Base-by-base conservation (phyloP, 2,797 vertebrate genomes). In the Tragopan temminckii region DNA sequence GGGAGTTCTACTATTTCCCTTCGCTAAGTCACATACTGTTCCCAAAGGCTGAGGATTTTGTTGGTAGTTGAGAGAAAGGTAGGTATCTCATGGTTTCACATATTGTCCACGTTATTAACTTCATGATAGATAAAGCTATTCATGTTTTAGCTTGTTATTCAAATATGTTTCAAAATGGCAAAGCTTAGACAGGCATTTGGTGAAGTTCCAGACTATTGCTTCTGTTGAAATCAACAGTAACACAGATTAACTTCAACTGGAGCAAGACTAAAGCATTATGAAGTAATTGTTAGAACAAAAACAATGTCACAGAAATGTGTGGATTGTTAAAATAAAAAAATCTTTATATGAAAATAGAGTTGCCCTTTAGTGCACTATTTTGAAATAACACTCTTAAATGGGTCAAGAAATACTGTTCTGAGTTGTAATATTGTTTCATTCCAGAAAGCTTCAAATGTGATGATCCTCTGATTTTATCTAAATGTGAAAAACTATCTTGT, bases 181-280 rank as follows among this genome's bases (percentile, higher is more conserved):
- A 88, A 84, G 35, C 55, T 71, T 59, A 75, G 48, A 75, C 4
- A 83, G 69, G 50, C 14, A 55, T 29, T 46, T 66, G 66, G 36
- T 93, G 80, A 88, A 76, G n/a, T 16, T 50, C 75, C 46, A 91
- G 38, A 50, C n/a, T 93, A 83, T 38, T 67, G 64, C 18, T 90
- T 78, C 50, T 35, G n/a, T 53, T 90, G 70, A 72, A 93, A 80
- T 84, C 35, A 76, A 6, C 7, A 18, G 58, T 82, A 80, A 80
- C 93, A 81, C 46, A 89, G 29, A 90, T 70, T 31, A 46, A 59
- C 31, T 50, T 61, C 9, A 83, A 27, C 36, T 85, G 38, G 42
- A 91, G 19, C 16, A 59, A 83, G 42, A 45, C 15, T 40, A 35
- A 88, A 71, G 29, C 20, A 7, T 78, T 85, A 80, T 35, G 38